Percentiles rank a stretch among this genome's conserved stretches.
These are phyloP conservation scores for Diachasmimorpha longicaudata DNA, from an alignment of 1,140 invertebrate species.

Conservation along the genomic window DNA sequence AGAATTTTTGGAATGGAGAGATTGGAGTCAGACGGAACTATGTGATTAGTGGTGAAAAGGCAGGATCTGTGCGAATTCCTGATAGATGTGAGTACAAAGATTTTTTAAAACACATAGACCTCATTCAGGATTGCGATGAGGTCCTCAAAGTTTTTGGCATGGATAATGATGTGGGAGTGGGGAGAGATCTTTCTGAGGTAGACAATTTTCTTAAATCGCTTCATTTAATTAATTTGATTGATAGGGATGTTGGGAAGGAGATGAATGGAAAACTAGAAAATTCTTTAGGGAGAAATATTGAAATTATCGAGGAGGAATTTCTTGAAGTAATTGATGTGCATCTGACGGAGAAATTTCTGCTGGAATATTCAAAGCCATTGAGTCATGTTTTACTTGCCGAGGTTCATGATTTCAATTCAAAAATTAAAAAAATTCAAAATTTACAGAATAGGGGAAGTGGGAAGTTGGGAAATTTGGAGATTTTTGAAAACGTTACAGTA, in stretches of 20 bases:
- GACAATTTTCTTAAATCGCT: conserved; percentile 66
- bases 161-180: conserved; percentile 69
- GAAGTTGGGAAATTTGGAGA: conserved; percentile 46
- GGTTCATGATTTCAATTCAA: conserved; percentile 66
- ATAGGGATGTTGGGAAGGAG: not conserved
- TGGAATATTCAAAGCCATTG: conserved; percentile 66
- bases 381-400: conserved; percentile 72
- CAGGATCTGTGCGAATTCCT: conserved; percentile 65
- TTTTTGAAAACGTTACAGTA: not conserved
- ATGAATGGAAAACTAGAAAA: too few species aligned
- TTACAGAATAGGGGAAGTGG: conserved; percentile 67
- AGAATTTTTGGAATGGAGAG: conserved; percentile 65
- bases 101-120: conserved; percentile 71
- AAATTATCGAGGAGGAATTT: conserved; percentile 50
- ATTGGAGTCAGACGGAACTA: conserved; percentile 40
- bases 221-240: conserved; percentile 37
- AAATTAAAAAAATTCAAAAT: conserved; percentile 54
- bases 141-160: conserved; percentile 70
- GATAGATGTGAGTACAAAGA: conserved; percentile 71
- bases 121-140: conserved; percentile 42
- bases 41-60: conserved; percentile 32
- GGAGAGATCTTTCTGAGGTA: conserved; percentile 63
- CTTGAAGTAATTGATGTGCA: conserved; percentile 61
- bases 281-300: not conserved
- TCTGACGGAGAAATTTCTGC: conserved; percentile 62